phyloP scores from a whole-genome alignment of 2,888 invertebrate species.

The Caenorhabditis afra region DNA sequence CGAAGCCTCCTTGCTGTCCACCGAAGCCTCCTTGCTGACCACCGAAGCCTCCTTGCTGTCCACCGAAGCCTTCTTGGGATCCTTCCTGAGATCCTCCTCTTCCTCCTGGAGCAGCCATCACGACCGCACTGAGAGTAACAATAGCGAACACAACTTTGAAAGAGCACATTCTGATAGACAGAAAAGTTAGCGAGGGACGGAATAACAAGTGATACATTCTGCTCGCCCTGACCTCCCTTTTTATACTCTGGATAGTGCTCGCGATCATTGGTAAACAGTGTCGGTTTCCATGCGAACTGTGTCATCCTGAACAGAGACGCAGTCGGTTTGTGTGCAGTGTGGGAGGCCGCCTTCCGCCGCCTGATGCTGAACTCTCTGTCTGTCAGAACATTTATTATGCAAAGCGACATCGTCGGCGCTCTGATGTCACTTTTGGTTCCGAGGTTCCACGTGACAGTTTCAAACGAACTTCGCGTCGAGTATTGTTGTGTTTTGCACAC shows the following conservation, averaged over 20 bases:
- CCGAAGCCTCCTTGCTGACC: constrained; percentile 8
- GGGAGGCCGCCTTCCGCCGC: constrained; percentile 4
- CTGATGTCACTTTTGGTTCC: neutral
- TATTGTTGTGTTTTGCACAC: constrained; percentile 6
- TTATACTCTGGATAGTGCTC: constrained; percentile 35
- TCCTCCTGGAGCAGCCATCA: constrained; percentile 22
- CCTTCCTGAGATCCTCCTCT: constrained; percentile 11
- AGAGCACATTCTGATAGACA: constrained; percentile 34
- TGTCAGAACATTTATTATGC: constrained; percentile 37
- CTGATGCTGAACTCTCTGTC: constrained; percentile 46
- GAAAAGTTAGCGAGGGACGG: neutral
- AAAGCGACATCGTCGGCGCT: constrained; percentile 9
- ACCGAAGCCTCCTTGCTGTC: constrained; percentile 27
- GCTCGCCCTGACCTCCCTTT: constrained; percentile 3
- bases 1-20: constrained; percentile 30
- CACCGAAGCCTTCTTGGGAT: constrained; percentile 19
- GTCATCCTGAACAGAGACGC: constrained; percentile 48
- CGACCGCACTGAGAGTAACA: constrained; percentile 1
- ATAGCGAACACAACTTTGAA: constrained; percentile 19
- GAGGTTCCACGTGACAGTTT: neutral
- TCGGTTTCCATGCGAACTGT: constrained; percentile 50
- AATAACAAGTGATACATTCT: constrained; percentile 5
- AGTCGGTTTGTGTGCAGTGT: constrained; percentile 19
- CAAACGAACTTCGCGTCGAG: neutral
- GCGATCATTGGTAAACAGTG: constrained; percentile 49